These are phyloP conservation scores for Phycodurus eques DNA, from an alignment of 2,113 vertebrate species.

Conservation along the genomic window DNA sequence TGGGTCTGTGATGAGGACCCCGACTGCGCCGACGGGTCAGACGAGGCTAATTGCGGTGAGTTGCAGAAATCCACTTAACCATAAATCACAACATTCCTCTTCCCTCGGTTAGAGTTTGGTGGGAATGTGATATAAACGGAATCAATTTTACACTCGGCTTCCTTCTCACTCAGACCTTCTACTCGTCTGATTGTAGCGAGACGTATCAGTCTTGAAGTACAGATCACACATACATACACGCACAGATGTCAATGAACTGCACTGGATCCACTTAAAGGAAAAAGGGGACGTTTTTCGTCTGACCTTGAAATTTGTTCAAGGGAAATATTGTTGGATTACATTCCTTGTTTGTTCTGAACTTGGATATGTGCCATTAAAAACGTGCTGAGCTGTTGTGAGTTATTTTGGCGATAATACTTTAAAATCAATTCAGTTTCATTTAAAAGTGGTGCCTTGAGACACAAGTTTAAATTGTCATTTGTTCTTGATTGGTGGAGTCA, in stretches of 20 bases:
- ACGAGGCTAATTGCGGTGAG: constrained; percentile 97
- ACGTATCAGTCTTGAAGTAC: constrained; percentile 5
- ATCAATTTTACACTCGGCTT: constrained; percentile 49
- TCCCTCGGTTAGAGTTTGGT: constrained; percentile 16
- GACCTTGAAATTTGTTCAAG: constrained; percentile 44
- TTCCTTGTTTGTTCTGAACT: constrained; percentile 12
- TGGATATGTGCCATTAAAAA: neutral
- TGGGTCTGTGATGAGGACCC: constrained; percentile 99
- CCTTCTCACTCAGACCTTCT: constrained; percentile 10
- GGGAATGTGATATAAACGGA: constrained; percentile 42
- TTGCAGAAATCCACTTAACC: constrained; percentile 44
- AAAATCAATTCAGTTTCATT: no score
- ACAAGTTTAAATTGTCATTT: no score
- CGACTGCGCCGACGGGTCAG: constrained; percentile 94
- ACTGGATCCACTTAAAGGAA: constrained; percentile 16
- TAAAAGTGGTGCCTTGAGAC: no score
- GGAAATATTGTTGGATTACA: constrained; percentile 12
- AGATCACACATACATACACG: constrained; percentile 3
- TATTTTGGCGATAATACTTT: no score
- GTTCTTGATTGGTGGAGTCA: no score
- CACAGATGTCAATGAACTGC: neutral
- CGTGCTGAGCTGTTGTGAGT: no score
- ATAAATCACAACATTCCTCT: constrained; percentile 38
- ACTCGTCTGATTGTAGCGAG: constrained; percentile 1
- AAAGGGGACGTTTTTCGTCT: constrained; percentile 32